phyloP scores from a whole-genome alignment of 2,888 invertebrate genomes.

The Athripsodes cinereus region DNA sequence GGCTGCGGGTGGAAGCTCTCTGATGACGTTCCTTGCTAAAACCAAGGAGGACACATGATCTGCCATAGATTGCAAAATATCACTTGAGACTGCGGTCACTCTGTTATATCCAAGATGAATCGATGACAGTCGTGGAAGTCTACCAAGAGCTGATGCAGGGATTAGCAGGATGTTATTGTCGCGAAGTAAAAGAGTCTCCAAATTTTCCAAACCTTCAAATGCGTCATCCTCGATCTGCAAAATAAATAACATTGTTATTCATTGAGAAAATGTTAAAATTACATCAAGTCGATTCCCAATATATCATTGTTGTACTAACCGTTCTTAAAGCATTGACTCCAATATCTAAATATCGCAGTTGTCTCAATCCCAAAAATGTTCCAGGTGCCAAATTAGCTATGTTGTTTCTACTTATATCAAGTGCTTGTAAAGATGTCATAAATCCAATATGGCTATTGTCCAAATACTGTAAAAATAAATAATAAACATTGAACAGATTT shows the following conservation, averaged over 20 bases:
- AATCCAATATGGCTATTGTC: constrained; percentile 67
- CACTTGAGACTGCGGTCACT: constrained; percentile 77
- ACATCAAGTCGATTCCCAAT: background rate
- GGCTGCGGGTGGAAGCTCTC: constrained; percentile 75
- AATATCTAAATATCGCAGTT: constrained; percentile 69
- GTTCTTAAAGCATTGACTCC: constrained; percentile 83
- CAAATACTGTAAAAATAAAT: constrained; percentile 55
- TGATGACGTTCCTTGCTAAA: constrained; percentile 76
- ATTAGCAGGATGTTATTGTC: constrained; percentile 85
- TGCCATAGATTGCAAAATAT: constrained; percentile 67
- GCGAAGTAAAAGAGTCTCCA: constrained; percentile 70
- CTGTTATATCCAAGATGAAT: constrained; percentile 81
- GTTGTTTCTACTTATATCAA: constrained; percentile 81
- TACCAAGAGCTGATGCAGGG: constrained; percentile 75
- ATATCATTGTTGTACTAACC: constrained; percentile 47
- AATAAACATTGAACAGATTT: too few relatives aligned
- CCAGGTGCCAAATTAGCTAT: constrained; percentile 76
- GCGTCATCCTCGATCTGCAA: constrained; percentile 81
- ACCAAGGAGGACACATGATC: constrained; percentile 66
- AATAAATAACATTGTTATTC: background rate
- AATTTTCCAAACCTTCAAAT: constrained; percentile 71
- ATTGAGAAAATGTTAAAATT: too few relatives aligned
- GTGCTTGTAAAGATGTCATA: constrained; percentile 60
- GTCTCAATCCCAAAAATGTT: constrained; percentile 69
- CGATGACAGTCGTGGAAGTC: constrained; percentile 66